phyloP scores from a whole-genome alignment of 2,113 vertebrate species.

The Chloebia gouldiae region DNA sequence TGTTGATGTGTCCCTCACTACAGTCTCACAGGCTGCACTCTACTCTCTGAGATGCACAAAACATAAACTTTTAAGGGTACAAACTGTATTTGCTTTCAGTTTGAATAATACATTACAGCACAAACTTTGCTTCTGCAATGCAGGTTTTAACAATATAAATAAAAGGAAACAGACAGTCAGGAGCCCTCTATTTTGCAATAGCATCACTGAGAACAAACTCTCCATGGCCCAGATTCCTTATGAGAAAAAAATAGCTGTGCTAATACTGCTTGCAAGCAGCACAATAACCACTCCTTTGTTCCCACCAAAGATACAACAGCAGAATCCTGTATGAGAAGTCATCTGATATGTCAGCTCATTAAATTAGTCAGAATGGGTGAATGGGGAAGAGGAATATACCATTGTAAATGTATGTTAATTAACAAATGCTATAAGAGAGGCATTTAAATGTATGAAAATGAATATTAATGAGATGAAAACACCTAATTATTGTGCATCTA shows the following conservation, averaged over 20 bases:
- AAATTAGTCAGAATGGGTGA: conserved; percentile 52
- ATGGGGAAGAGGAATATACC: conserved; percentile 51
- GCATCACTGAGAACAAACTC: not conserved
- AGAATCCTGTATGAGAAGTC: conserved; percentile 45
- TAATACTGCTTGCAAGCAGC: not conserved
- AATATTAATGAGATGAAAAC: conserved; percentile 66
- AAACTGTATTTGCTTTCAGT: not conserved
- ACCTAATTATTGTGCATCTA: conserved; percentile 62
- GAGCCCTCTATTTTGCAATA: not conserved
- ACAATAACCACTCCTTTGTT: conserved; percentile 26
- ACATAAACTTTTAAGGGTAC: not conserved
- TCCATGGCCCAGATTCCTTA: not conserved
- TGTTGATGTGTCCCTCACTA: not conserved
- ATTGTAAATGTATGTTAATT: conserved; percentile 61
- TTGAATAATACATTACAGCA: not conserved
- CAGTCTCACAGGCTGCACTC: not conserved
- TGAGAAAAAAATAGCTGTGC: not conserved
- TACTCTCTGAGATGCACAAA: not conserved
- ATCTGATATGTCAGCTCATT: conserved; percentile 61
- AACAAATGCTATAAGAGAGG: conserved; percentile 57
- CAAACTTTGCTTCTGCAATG: not conserved
- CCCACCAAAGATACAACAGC: conserved; percentile 40
- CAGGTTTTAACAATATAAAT: not conserved
- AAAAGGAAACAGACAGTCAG: not conserved
- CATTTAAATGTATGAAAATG: conserved; percentile 63